Evolutionary conservation across 2,888 invertebrate species (phyloP).

Genomic region (Ormyrus thymus): DNA sequence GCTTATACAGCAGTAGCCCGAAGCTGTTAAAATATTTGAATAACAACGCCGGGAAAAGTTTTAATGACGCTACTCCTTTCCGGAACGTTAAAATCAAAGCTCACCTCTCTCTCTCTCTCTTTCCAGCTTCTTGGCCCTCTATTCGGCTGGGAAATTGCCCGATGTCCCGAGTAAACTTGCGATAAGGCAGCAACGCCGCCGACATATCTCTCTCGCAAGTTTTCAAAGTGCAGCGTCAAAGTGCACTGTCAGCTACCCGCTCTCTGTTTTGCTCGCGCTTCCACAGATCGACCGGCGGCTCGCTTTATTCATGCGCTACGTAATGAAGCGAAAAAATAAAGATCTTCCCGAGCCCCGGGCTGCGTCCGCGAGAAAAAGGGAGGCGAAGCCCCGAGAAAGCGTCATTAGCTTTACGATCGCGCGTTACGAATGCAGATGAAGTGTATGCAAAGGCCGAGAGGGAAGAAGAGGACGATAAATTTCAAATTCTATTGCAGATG

Average conservation of each 20-base stretch:
- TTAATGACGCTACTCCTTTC: slow-evolving; percentile 53
- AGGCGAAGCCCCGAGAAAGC: slow-evolving; percentile 39
- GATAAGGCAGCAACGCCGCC: slow-evolving; percentile 47
- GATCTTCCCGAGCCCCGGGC: slow-evolving; percentile 59
- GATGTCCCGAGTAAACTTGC: slow-evolving; percentile 42
- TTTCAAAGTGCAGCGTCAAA: slow-evolving; percentile 48
- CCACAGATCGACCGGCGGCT: slow-evolving; percentile 17
- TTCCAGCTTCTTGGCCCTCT: no score
- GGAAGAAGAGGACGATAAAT: slow-evolving; percentile 62
- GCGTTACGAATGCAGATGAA: slow-evolving; percentile 65
- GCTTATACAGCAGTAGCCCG: slow-evolving; percentile 22
- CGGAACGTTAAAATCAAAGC: slow-evolving; percentile 47
- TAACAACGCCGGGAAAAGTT: slow-evolving; percentile 47
- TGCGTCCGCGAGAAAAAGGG: background rate
- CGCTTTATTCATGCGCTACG: slow-evolving; percentile 35
- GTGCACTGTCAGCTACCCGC: slow-evolving; percentile 47
- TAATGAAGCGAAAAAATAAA: slow-evolving; percentile 59
- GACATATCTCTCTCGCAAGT: slow-evolving; percentile 38
- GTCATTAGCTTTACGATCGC: slow-evolving; percentile 68
- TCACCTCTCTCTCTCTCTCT: no score
- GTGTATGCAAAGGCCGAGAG: slow-evolving; percentile 61
- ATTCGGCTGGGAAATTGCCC: slow-evolving; percentile 24
- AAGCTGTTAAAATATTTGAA: slow-evolving; percentile 50
- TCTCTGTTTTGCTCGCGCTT: slow-evolving; percentile 4
- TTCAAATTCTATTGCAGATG: slow-evolving; percentile 67